Evolutionary conservation across 2,888 invertebrate genomes (phyloP).

Genomic region (Drosophila mimica): DNA sequence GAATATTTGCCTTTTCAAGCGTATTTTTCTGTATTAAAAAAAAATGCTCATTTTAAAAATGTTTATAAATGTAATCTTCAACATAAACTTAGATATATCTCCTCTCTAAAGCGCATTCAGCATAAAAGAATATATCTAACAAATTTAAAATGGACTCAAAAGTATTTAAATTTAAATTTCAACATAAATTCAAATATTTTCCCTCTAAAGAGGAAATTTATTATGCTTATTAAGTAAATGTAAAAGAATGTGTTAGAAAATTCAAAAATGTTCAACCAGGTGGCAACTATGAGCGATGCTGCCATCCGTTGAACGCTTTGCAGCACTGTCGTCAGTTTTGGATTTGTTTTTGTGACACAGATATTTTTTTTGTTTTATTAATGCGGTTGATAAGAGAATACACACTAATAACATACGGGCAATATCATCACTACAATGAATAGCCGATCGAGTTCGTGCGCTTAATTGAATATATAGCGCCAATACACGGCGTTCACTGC

Average conservation of each 20-base stretch:
- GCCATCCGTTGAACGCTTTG: slow-evolving; percentile 9
- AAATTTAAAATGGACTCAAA: too few species aligned
- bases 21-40: background rate
- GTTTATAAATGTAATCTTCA: background rate
- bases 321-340: slow-evolving; percentile 51
- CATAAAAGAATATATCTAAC: too few species aligned
- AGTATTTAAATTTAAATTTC: too few species aligned
- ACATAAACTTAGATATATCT: too few species aligned
- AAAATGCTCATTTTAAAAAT: too few species aligned
- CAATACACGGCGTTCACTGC: slow-evolving; percentile 25
- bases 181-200: background rate
- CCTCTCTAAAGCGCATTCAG: too few species aligned
- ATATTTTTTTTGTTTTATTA: slow-evolving; percentile 52
- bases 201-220: background rate
- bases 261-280: background rate
- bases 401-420: slow-evolving; percentile 6
- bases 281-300: background rate
- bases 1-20: background rate
- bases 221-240: background rate
- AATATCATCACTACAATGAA: slow-evolving; percentile 45
- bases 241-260: background rate
- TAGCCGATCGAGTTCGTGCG: slow-evolving; percentile 19
- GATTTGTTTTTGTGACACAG: slow-evolving; percentile 59
- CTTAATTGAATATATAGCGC: slow-evolving; percentile 47
- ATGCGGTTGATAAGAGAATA: slow-evolving; percentile 56